Evolutionary conservation across 2,888 invertebrate genomes (phyloP).

Genomic region (Stratiomys singularior): DNA sequence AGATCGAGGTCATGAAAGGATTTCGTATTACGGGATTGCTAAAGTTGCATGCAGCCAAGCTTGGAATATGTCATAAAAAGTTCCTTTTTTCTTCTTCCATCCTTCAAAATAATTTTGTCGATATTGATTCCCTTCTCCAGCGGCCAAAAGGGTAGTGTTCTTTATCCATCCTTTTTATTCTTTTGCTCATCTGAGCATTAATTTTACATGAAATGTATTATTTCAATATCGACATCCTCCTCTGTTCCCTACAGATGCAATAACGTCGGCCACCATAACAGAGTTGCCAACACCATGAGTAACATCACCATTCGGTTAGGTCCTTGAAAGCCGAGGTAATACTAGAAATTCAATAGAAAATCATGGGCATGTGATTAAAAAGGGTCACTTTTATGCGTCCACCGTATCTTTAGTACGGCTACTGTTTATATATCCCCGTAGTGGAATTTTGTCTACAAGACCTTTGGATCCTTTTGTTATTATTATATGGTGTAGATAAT

Average conservation of each 20-base stretch:
- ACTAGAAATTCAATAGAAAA: not conserved
- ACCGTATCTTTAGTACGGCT: not conserved
- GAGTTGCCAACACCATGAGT: not conserved
- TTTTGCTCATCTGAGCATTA: not conserved
- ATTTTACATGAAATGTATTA: not conserved
- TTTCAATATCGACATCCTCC: not conserved
- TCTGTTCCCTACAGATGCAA: not conserved
- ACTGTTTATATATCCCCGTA: not conserved
- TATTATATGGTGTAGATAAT: not conserved
- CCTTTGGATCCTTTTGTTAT: not conserved
- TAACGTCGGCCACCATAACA: not conserved
- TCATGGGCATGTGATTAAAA: conserved; percentile 5
- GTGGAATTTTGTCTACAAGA: not conserved
- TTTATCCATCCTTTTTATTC: not conserved
- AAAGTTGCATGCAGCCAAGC: not conserved
- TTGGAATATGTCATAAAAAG: not conserved
- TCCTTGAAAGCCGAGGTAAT: not conserved
- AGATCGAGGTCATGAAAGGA: conserved; percentile 1
- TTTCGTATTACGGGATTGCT: not conserved
- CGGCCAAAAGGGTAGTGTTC: not conserved
- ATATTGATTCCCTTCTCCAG: not conserved
- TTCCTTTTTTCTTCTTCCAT: not conserved
- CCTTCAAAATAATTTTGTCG: not conserved
- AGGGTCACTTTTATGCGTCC: conserved; percentile 6
- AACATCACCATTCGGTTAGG: not conserved